Percentiles rank a stretch among this genome's conserved stretches.
phyloP scores from a whole-genome alignment of 1,140 invertebrate species.

The Ooceraea biroi region DNA sequence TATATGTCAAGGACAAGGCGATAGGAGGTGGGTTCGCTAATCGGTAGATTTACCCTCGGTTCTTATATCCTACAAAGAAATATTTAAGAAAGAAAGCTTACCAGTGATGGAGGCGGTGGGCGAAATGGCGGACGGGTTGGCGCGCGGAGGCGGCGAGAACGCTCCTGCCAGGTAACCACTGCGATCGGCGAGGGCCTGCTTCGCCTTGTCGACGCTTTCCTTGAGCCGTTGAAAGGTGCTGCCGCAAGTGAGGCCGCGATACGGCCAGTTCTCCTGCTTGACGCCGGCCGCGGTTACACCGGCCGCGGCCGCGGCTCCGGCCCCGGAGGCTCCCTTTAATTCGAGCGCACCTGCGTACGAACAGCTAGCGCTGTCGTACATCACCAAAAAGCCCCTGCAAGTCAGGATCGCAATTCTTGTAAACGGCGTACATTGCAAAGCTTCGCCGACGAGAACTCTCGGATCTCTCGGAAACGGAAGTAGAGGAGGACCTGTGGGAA shows the following conservation, averaged over 20 bases:
- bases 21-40: no score
- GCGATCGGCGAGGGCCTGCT: conserved; percentile 90
- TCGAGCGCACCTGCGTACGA: conserved; percentile 95
- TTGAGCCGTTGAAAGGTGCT: conserved; percentile 94
- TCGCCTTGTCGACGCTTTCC: conserved; percentile 95
- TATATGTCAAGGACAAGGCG: no score
- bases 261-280: conserved; percentile 87
- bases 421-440: no score
- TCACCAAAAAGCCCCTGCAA: conserved; percentile 86
- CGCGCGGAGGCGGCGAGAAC: conserved; percentile 84
- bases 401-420: background rate
- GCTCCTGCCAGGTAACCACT: conserved; percentile 85
- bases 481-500: no score
- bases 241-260: conserved; percentile 84
- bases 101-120: conserved; percentile 83
- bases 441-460: background rate
- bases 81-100: conserved; percentile 73
- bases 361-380: conserved; percentile 95
- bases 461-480: no score
- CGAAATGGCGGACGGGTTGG: conserved; percentile 83
- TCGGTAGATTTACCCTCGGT: no score
- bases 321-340: conserved; percentile 89
- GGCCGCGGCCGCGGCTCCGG: conserved; percentile 81
- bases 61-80: no score
- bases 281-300: conserved; percentile 81